Percentiles rank a stretch among this genome's conserved stretches.
These are phyloP conservation scores for Platyura marginata DNA, from an alignment of 1,140 invertebrate genomes.

Conservation along the genomic window DNA sequence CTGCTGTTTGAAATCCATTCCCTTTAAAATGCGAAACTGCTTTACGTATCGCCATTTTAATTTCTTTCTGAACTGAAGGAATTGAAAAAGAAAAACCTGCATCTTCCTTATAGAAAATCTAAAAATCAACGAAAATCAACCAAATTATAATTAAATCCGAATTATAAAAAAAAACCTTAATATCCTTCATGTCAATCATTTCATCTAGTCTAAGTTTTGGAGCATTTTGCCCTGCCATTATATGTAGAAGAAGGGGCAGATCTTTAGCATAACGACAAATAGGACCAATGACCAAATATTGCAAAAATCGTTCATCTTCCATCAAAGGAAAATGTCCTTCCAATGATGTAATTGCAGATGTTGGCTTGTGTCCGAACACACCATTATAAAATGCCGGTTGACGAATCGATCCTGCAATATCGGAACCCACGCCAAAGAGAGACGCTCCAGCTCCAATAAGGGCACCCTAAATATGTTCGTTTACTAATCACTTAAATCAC, in stretches of 20 bases:
- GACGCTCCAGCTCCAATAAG: constrained; percentile 51
- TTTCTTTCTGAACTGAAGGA: constrained; percentile 26
- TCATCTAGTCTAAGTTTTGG: constrained; percentile 21
- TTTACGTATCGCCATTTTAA: constrained; percentile 26
- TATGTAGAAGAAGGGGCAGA: constrained; percentile 41
- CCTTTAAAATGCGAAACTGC: constrained; percentile 25
- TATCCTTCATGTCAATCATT: constrained; percentile 33
- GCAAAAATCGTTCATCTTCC: constrained; percentile 26
- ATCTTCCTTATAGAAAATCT: constrained; percentile 40
- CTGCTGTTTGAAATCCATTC: constrained; percentile 9
- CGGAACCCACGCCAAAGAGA: constrained; percentile 64
- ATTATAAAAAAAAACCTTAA: no score
- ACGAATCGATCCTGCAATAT: constrained; percentile 72
- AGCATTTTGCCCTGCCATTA: constrained; percentile 31
- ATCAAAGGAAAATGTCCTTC: constrained; percentile 35
- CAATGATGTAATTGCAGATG: constrained; percentile 33
- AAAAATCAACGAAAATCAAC: no score
- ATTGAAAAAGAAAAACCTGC: constrained; percentile 29
- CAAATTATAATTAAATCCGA: no score
- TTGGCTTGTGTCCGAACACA: constrained; percentile 73
- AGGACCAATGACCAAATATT: constrained; percentile 35
- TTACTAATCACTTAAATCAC: no score
- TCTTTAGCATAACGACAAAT: constrained; percentile 60
- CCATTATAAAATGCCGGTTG: background rate
- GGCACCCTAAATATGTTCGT: constrained; percentile 38